Base-by-base conservation (phyloP, 2,113 vertebrate species). In the Proteles cristata region DNA sequence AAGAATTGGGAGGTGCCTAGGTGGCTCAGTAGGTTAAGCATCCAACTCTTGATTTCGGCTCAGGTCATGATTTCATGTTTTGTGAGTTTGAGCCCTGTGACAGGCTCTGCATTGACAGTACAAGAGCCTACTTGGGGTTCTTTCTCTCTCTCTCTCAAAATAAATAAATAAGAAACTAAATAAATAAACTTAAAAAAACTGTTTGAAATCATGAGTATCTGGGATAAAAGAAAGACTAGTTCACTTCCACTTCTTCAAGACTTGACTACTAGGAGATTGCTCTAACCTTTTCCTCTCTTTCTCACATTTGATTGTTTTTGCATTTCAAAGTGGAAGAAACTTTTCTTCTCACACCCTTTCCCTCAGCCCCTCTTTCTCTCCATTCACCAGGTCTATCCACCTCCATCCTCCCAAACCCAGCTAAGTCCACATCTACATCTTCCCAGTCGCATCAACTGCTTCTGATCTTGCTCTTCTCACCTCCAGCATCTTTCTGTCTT, bases 221-320 rank as follows among this genome's bases (percentile, higher is more conserved):
- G 63, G 5, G 33, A 48, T 82, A 79, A 71, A 45, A 55, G n/a
- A 21, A 90, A 87, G 33, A 83, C 65, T 66, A 43, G 39, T 61
- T 97, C 45, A 82, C 73, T 73, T 87, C 0, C 39, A 7, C 61
- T 83, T 92, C 86, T 84, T 16, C n/a, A 83, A 92, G 63, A 88
- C 7, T 86, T 83, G 9, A 55, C 8, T 69, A 86, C 83, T 74
- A 66, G 61, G 58, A 93, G 53, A 77, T 74, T 68, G 10, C 48
- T 94, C 92, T 90, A 55, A 90, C 15, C 16, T 88, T 58, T 7
- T 61, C 21, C 66, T 83, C 26, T 85, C 31, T 87, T 76, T 39
- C 31, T 90, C 58, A 71, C 8, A 74, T 43, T 55, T 89, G 74
- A 77, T 82, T 74, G 7, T 77, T 87, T 87, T 87, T 87, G 48